A percentile compares a stretch with the other conserved stretches of the same genome.
Evolutionary conservation across 2,797 vertebrate species (phyloP).

Genomic region (Muscicapa comitata): DNA sequence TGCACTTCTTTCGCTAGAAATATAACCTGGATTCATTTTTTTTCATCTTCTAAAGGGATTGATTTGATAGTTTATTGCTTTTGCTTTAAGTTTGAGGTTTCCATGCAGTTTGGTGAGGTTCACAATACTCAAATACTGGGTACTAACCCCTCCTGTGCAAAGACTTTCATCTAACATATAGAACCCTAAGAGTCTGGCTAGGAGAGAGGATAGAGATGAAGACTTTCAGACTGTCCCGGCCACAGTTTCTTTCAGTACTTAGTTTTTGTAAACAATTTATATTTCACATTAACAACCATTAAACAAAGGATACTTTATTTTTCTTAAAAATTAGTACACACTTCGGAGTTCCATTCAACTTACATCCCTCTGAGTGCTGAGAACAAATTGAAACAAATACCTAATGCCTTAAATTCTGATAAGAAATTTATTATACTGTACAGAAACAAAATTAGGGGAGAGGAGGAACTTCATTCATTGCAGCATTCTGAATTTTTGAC

Average conservation of each 20-base stretch:
- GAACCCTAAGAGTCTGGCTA: not conserved
- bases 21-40: not conserved
- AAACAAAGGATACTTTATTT: not conserved
- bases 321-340: not conserved
- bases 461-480: not conserved
- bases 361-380: not conserved
- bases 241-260: not conserved
- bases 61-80: not conserved
- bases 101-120: not conserved
- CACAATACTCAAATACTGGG: not conserved
- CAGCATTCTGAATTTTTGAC: not conserved
- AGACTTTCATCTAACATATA: not conserved
- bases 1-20: not conserved
- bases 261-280: not conserved
- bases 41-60: not conserved
- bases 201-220: not conserved
- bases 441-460: not conserved
- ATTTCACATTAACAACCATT: not conserved
- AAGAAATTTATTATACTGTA: not conserved
- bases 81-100: not conserved
- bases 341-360: not conserved
- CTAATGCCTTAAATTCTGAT: not conserved
- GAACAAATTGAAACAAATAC: not conserved
- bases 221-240: not conserved
- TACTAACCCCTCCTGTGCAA: not conserved